Evolutionary conservation across 2,797 vertebrate species (phyloP).

Genomic region (Tenualosa ilisha): DNA sequence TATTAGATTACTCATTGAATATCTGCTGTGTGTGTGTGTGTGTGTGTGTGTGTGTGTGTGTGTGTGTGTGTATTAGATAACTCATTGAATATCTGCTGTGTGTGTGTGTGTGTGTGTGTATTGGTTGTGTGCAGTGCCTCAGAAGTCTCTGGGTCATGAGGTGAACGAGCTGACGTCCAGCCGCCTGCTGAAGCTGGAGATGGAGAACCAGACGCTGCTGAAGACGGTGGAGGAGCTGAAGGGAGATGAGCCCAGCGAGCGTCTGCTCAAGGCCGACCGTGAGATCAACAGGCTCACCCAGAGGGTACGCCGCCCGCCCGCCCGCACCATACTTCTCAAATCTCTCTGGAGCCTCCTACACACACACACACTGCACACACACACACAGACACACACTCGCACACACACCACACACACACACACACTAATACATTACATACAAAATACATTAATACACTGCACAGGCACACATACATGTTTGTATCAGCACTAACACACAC

Average conservation of each 20-base stretch:
- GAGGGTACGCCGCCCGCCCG: conserved; percentile 72
- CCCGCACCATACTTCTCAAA: background rate
- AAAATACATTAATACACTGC: background rate
- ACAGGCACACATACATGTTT: background rate
- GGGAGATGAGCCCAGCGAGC: conserved; percentile 75
- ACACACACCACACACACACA: background rate
- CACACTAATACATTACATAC: background rate
- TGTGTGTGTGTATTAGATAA: background rate
- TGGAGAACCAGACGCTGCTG: conserved; percentile 94
- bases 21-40: background rate
- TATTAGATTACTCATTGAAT: no score
- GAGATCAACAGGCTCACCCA: conserved; percentile 90
- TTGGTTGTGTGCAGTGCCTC: conserved; percentile 73
- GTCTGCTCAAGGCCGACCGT: conserved; percentile 82
- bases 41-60: background rate
- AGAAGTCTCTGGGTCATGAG: conserved; percentile 94
- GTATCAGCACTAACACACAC: background rate
- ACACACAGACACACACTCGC: background rate
- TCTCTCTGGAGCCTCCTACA: background rate
- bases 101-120: background rate
- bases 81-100: background rate
- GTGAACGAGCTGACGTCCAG: conserved; percentile 96
- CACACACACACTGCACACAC: background rate
- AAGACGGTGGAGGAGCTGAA: conserved; percentile 91
- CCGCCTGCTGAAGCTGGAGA: conserved; percentile 91